Evolutionary conservation across 1,140 invertebrate genomes (phyloP), one percentile per base, ranked within the genome.

Genomic region (Lordiphosa clarofinis): DNA sequence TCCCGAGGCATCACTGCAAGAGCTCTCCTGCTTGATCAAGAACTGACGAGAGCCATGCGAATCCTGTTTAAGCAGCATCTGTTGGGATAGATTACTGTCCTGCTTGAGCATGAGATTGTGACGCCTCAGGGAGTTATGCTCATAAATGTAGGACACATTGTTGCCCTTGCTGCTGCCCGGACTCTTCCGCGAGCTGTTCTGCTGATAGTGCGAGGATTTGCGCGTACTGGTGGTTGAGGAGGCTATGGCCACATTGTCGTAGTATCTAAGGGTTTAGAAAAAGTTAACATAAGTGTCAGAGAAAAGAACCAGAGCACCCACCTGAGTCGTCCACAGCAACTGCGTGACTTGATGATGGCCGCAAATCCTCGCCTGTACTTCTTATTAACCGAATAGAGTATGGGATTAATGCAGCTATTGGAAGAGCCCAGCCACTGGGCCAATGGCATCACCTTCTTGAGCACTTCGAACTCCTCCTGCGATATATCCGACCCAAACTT

Each of bases 331-430:
- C 94, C 95, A 84, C 95, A 97, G 89, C 95, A 97, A 56, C 93
- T 93, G 24, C 94, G 91, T 65, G 94, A 95, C 87, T 95, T 94
- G 1, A 98, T 91, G 24, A 98, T 95, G 6, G 96, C 96, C 3
- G 95, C 92, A 89, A 99, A 99, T 1, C 97, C 97, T 37, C 95
- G 94, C 1, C 97, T 91, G 88, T 97, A 99, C 88, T 99, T 99
- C 73, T 98, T 97, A 89, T 98, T 98, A 90, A 98, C 98, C 0
- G 97, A 97, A 89, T 99, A 99, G n/a, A 99, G 92, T 39, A 88
- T 94, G 0, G 98, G 98, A 90, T 99, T 99, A 73, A 99, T 97
- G 91, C 97, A 98, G 24, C 96, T 97, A 89, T 99, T 99, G 12
- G 97, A 96, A 0, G 96, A 94, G 0, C 97, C 98, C 2, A 99